Percentiles rank a stretch among this genome's conserved stretches.
These are phyloP conservation scores for Meliscaeva auricollis DNA, from an alignment of 2,888 invertebrate genomes.

Conservation along the genomic window DNA sequence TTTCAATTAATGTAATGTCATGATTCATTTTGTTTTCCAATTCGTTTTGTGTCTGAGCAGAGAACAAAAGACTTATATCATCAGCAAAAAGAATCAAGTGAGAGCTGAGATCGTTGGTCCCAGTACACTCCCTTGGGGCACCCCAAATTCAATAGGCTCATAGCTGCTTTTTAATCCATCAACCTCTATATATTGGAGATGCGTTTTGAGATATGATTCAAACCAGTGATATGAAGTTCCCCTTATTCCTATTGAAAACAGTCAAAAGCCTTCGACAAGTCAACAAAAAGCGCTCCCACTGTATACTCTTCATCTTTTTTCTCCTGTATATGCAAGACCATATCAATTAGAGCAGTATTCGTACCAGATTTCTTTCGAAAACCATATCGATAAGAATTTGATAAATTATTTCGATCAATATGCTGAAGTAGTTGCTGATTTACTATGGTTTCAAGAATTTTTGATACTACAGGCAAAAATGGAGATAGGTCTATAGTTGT, in stretches of 20 bases:
- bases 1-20: neutral
- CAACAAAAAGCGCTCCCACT: neutral
- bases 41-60: neutral
- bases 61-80: slow-evolving; percentile 5
- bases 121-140: slow-evolving; percentile 9
- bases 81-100: neutral
- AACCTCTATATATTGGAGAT: neutral
- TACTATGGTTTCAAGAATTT: neutral
- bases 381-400: neutral
- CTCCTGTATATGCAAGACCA: neutral
- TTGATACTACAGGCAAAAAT: neutral
- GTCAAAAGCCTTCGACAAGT: neutral
- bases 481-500: neutral
- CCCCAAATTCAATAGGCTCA: neutral
- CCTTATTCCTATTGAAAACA: neutral
- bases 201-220: neutral
- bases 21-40: neutral
- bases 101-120: neutral
- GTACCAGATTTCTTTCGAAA: neutral
- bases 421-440: neutral
- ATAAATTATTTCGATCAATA: neutral
- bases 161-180: neutral
- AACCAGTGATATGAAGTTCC: slow-evolving; percentile 11
- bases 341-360: neutral
- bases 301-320: neutral